Conservation (phyloP, 2,888 invertebrate species). For the Lasioglossum calceatum region DNA sequence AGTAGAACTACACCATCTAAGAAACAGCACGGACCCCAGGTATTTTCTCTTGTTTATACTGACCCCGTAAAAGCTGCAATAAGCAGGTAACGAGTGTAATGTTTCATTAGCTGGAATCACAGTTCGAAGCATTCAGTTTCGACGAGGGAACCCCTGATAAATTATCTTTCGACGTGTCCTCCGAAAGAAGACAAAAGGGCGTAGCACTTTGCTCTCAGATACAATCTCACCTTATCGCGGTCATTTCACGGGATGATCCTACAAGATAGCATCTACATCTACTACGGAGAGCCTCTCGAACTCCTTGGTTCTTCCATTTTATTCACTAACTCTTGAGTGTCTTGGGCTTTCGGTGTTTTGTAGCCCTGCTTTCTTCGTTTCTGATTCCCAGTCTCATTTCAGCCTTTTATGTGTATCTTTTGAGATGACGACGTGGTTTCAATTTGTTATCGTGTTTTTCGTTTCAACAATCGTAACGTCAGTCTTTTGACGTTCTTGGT, state of each 20-base stretch:
- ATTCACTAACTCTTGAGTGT: background rate
- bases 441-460: background rate
- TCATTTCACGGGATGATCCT: constrained; percentile 28
- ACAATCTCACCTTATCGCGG: constrained; percentile 39
- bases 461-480: background rate
- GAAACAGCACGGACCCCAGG: no score
- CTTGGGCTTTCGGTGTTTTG: background rate
- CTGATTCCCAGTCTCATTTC: background rate
- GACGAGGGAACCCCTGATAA: constrained; percentile 33
- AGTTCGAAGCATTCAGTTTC: constrained; percentile 12
- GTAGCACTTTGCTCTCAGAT: constrained; percentile 26
- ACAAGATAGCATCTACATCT: constrained; percentile 29
- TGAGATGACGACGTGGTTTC: background rate
- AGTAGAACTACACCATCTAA: no score
- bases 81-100: background rate
- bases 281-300: background rate
- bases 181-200: constrained; percentile 19
- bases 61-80: background rate
- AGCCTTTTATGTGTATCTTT: background rate
- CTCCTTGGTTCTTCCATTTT: constrained; percentile 6
- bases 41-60: no score
- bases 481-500: background rate
- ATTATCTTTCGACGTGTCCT: constrained; percentile 34
- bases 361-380: background rate
- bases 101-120: background rate